These are phyloP conservation scores for Drosophila biarmipes DNA, from an alignment of 1,140 invertebrate species.

Conservation along the genomic window DNA sequence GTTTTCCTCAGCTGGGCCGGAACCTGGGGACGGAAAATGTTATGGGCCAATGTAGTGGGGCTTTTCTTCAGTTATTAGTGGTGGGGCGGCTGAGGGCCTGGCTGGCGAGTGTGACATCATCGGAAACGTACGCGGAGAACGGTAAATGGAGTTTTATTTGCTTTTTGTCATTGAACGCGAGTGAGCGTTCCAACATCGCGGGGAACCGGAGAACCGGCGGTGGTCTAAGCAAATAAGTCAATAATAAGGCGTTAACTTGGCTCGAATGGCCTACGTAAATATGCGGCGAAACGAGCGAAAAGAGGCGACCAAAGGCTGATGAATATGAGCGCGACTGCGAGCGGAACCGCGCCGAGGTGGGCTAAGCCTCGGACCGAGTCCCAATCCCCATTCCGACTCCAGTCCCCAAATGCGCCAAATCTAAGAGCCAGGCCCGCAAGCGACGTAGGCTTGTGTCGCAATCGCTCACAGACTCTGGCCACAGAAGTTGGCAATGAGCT, in stretches of 20 bases:
- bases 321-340: neutral
- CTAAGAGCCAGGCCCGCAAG: constrained; percentile 30
- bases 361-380: constrained; percentile 23
- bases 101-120: constrained; percentile 64
- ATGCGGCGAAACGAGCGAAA: constrained; percentile 73
- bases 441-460: constrained; percentile 73
- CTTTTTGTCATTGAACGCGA: constrained; percentile 69
- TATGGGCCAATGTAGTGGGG: constrained; percentile 7
- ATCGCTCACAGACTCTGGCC: constrained; percentile 35
- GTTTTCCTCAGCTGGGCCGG: constrained; percentile 19
- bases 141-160: constrained; percentile 77
- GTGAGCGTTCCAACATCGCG: constrained; percentile 22
- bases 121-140: constrained; percentile 55
- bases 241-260: constrained; percentile 81
- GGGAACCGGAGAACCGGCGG: constrained; percentile 9
- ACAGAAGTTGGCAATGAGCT: constrained; percentile 72
- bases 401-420: neutral
- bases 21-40: constrained; percentile 21
- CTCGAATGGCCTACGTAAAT: constrained; percentile 78
- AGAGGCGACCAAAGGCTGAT: constrained; percentile 40
- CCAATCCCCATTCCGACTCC: constrained; percentile 26
- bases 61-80: constrained; percentile 7
- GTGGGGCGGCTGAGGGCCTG: neutral
- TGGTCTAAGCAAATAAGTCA: constrained; percentile 74
- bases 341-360: constrained; percentile 17